These are phyloP conservation scores for Myotis pilosus DNA, from an alignment of 2,797 vertebrate genomes.

Conservation along the genomic window DNA sequence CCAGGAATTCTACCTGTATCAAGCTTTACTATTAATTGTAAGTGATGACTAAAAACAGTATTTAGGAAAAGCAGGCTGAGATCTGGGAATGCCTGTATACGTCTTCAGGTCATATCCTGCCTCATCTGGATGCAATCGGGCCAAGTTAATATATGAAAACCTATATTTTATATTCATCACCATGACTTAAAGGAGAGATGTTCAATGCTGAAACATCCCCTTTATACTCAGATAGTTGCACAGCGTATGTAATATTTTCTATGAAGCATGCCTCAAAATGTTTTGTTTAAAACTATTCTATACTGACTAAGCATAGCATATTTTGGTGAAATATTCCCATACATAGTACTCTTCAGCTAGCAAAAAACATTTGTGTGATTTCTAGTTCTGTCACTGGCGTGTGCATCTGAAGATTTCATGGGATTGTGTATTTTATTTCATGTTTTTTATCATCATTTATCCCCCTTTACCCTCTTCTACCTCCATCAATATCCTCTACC, in stretches of 20 bases:
- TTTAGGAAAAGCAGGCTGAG: background rate
- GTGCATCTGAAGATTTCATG: background rate
- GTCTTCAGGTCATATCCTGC: rapidly evolving
- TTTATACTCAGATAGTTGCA: background rate
- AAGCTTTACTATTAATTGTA: background rate
- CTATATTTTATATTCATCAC: background rate
- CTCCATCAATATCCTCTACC: background rate
- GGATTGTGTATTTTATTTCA: background rate
- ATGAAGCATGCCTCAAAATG: background rate
- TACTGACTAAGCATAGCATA: background rate
- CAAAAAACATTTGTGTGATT: background rate
- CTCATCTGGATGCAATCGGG: background rate
- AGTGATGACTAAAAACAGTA: background rate
- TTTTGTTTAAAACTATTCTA: background rate
- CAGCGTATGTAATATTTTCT: background rate
- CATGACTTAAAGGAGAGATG: background rate
- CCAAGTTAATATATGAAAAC: background rate
- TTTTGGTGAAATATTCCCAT: background rate
- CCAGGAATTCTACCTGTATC: background rate
- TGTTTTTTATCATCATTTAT: background rate
- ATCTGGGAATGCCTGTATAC: background rate
- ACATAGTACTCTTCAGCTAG: background rate
- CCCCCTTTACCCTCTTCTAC: background rate
- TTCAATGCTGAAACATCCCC: background rate
- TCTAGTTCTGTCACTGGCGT: background rate